Conservation (phyloP, 2,888 invertebrate species). For the Leptinotarsa haldemani region DNA sequence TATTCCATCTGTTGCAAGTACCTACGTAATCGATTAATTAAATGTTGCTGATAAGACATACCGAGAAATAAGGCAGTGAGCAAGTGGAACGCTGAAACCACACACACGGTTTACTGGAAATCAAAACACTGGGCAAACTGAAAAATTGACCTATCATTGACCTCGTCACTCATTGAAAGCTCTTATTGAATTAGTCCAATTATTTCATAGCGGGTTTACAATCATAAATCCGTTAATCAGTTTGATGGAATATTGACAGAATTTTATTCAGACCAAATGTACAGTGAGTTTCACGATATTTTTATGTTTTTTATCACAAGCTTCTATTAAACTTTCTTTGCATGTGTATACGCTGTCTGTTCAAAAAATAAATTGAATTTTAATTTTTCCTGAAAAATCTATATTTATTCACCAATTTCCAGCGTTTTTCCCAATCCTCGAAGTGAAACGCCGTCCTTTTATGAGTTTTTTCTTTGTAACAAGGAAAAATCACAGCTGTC, state of each 20-base stretch:
- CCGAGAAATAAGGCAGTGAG: constrained; percentile 3
- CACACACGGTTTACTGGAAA: constrained; percentile 14
- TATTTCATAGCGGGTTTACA: background rate
- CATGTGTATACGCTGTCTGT: no score
- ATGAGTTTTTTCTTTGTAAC: no score
- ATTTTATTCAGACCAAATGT: no score
- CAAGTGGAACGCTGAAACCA: constrained; percentile 19
- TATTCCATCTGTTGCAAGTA: constrained; percentile 8
- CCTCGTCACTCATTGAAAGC: background rate
- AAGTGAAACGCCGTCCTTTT: no score
- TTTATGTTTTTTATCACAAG: no score
- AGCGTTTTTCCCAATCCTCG: no score
- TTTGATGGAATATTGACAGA: background rate
- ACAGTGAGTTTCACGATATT: no score
- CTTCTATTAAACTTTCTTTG: no score
- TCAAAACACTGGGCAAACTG: constrained; percentile 14
- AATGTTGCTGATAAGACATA: constrained; percentile 14
- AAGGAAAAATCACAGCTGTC: no score
- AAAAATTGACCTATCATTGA: constrained; percentile 10
- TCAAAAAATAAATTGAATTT: no score
- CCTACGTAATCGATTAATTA: constrained; percentile 9
- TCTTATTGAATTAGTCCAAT: background rate
- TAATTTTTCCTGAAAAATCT: no score
- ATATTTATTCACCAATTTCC: no score
- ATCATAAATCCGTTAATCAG: background rate